phyloP scores from a whole-genome alignment of 2,113 vertebrate species.

The human (Homo sapiens) region GRCh38 chr9:81041001-81041500 shows the following conservation, averaged over 20 bases:
- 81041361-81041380: background rate
- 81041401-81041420: background rate
- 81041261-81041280: background rate
- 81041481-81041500: background rate
- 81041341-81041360: background rate
- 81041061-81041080: background rate
- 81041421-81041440: background rate
- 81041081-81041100: background rate
- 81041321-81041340: background rate
- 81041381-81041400: background rate
- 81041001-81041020: background rate
- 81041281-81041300: background rate
- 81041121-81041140: background rate
- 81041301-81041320: background rate
- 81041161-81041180: background rate
- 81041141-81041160: background rate
- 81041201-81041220: background rate
- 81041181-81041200: background rate
- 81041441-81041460: background rate
- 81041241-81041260: background rate
- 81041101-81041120: background rate
- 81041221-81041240: constrained; percentile 17
- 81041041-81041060: background rate
- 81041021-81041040: background rate
- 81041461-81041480: background rate